phyloP scores from a whole-genome alignment of 2,113 vertebrate genomes.

The Circaetus cinerascens region DNA sequence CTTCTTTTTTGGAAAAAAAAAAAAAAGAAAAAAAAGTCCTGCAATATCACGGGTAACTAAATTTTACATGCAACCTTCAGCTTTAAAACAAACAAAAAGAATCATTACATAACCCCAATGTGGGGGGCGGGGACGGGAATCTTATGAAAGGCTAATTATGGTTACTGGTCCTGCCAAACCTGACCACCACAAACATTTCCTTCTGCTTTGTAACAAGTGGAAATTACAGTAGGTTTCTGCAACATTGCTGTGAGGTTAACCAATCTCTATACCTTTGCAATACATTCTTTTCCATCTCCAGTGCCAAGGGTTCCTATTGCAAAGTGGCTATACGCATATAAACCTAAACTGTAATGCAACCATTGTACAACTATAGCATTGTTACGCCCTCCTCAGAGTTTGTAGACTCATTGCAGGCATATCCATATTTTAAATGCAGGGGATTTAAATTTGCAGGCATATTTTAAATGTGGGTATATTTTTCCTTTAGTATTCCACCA shows the following conservation, averaged over 20 bases:
- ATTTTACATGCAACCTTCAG: background rate
- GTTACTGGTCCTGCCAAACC: background rate
- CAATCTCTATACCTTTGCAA: background rate
- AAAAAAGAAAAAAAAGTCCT: background rate
- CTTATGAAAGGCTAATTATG: background rate
- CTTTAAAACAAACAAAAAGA: background rate
- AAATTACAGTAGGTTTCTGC: background rate
- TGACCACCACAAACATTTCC: background rate
- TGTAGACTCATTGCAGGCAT: background rate
- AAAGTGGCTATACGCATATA: accelerated
- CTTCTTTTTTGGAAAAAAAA: background rate
- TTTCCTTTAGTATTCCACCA: background rate
- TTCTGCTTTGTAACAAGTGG: background rate
- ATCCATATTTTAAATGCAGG: background rate
- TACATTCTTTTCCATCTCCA: background rate
- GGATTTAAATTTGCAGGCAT: no score
- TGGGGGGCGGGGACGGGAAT: no score
- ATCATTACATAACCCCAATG: background rate
- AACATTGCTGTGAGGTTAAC: background rate
- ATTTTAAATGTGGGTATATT: background rate
- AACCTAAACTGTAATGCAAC: background rate
- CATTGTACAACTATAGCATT: background rate
- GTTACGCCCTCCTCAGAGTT: background rate
- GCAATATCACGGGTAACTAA: background rate
- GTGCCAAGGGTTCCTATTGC: background rate